phyloP scores from a whole-genome alignment of 2,888 invertebrate species.

The Pogonocherus hispidulus region DNA sequence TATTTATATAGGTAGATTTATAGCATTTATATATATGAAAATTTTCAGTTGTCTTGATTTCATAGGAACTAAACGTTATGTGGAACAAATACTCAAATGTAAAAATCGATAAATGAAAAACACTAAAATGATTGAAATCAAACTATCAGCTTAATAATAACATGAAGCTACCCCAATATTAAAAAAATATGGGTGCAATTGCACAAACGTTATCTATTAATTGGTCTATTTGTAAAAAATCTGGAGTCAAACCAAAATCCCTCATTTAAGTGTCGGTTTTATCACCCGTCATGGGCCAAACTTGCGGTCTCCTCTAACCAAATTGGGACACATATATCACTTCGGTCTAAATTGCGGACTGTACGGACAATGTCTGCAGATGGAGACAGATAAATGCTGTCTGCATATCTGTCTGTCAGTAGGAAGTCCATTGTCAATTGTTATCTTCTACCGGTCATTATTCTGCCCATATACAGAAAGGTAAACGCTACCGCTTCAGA shows the following conservation, averaged over 20 bases:
- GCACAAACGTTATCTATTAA: constrained; percentile 31
- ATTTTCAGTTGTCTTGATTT: no score
- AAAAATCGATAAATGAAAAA: no score
- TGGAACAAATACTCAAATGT: no score
- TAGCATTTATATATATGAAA: no score
- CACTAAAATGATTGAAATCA: no score
- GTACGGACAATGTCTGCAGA: constrained; percentile 53
- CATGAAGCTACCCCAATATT: no score
- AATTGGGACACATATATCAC: constrained; percentile 52
- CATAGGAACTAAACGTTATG: no score
- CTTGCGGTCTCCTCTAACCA: constrained; percentile 53
- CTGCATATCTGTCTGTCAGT: constrained; percentile 54
- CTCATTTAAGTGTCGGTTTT: constrained; percentile 42
- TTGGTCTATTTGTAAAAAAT: constrained; percentile 37
- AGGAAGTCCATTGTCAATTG: constrained; percentile 55
- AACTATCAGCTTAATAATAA: no score
- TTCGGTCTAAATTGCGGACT: constrained; percentile 44
- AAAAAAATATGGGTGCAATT: no score
- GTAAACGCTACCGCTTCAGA: constrained; percentile 21
- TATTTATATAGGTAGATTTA: no score
- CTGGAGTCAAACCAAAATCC: constrained; percentile 11
- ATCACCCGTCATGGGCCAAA: constrained; percentile 48
- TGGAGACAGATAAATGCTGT: constrained; percentile 60
- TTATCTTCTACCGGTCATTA: constrained; percentile 50
- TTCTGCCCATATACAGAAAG: constrained; percentile 19